Evolutionary conservation across 2,888 invertebrate species (phyloP).

Genomic region (Eupithecia inturbata): DNA sequence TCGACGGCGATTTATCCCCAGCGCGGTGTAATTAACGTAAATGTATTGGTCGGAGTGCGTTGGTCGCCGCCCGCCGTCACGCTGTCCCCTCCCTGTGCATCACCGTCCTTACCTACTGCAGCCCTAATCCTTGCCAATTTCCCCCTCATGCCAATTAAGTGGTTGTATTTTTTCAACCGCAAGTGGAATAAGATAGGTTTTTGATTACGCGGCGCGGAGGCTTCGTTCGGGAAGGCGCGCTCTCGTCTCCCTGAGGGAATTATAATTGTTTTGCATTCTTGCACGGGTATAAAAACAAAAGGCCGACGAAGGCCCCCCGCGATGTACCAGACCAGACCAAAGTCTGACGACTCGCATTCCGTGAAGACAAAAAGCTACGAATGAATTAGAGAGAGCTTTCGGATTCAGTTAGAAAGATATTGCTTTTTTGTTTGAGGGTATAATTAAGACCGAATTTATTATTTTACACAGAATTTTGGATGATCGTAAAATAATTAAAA

Average conservation of each 20-base stretch:
- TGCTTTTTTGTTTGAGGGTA: conserved; percentile 44
- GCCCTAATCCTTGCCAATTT: conserved; percentile 42
- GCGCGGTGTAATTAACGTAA: conserved; percentile 83
- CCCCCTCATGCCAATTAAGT: conserved; percentile 69
- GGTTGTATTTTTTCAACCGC: conserved; percentile 68
- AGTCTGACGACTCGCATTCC: conserved; percentile 82
- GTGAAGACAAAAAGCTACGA: conserved; percentile 78
- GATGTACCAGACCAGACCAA: conserved; percentile 76
- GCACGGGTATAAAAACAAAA: conserved; percentile 83
- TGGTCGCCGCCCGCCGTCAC: conserved; percentile 62
- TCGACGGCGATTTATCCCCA: conserved; percentile 84
- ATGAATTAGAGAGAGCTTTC: conserved; percentile 72
- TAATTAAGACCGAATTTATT: conserved; percentile 44
- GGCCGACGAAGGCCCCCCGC: conserved; percentile 77
- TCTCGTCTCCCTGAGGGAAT: conserved; percentile 79
- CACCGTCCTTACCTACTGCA: conserved; percentile 19
- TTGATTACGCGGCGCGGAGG: conserved; percentile 65
- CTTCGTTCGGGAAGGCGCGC: conserved; percentile 69
- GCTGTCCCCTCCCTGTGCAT: conserved; percentile 51
- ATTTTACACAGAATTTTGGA: not conserved
- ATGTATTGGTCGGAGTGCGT: conserved; percentile 80
- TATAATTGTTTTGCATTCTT: conserved; percentile 85
- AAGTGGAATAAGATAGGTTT: conserved; percentile 69
- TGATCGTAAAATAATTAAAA: not conserved
- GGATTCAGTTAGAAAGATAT: conserved; percentile 49